Conservation (phyloP, 2,113 vertebrate genomes). For the Silurus asotus region DNA sequence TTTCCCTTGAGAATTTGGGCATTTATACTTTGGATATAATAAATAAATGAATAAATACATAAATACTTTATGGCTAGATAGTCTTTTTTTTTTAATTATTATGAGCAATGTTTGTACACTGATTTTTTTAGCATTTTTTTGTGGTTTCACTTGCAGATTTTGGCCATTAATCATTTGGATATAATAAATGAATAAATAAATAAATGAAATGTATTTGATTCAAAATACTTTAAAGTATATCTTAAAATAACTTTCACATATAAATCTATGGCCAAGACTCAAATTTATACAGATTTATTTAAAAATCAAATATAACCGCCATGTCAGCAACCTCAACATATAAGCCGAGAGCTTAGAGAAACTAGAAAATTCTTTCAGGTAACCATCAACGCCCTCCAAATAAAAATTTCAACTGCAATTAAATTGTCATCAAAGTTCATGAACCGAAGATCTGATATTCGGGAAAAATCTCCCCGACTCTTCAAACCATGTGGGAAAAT, state of each 20-base stretch:
- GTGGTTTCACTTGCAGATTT: too few relatives aligned
- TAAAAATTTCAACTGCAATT: slow-evolving; percentile 47
- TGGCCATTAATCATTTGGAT: too few relatives aligned
- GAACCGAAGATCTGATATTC: slow-evolving; percentile 51
- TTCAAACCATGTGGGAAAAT: slow-evolving; percentile 21
- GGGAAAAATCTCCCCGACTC: neutral
- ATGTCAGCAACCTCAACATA: neutral
- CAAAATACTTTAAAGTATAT: neutral
- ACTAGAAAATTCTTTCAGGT: slow-evolving; percentile 18
- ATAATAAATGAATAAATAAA: too few relatives aligned
- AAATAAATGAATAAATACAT: too few relatives aligned
- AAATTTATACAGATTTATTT: too few relatives aligned
- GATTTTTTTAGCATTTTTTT: too few relatives aligned
- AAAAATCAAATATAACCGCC: neutral
- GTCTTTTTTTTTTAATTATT: too few relatives aligned
- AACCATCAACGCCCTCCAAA: slow-evolving; percentile 41
- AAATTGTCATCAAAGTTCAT: slow-evolving; percentile 57
- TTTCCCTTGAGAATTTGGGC: neutral
- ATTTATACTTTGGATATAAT: neutral
- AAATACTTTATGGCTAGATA: too few relatives aligned
- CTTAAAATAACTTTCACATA: neutral
- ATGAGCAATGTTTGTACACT: too few relatives aligned
- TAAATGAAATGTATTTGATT: neutral
- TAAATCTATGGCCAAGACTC: too few relatives aligned
- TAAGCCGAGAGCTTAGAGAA: slow-evolving; percentile 7